phyloP scores from a whole-genome alignment of 2,797 vertebrate genomes.

The Etheostoma nigrum region DNA sequence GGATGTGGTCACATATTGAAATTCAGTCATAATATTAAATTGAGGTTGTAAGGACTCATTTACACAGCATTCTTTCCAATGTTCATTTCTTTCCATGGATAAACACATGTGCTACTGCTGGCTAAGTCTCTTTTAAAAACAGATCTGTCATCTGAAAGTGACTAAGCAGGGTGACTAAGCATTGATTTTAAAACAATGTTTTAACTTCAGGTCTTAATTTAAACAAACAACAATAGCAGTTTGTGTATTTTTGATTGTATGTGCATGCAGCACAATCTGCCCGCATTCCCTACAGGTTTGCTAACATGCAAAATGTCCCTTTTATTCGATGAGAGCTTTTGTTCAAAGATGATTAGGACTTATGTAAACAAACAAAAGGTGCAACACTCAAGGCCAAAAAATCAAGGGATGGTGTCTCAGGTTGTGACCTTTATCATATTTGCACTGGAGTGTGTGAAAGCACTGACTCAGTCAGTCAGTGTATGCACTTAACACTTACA shows the following conservation, averaged over 20 bases:
- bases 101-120: slow-evolving; percentile 16
- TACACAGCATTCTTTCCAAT: neutral
- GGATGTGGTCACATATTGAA: slow-evolving; percentile 33
- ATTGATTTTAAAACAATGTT: slow-evolving; percentile 11
- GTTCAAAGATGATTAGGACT: neutral
- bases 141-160: slow-evolving; percentile 13
- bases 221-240: neutral
- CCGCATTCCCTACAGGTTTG: neutral
- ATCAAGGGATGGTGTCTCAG: neutral
- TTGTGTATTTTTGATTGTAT: neutral
- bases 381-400: neutral
- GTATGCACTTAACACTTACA: neutral
- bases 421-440: neutral
- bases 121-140: slow-evolving; percentile 11
- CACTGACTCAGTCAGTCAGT: neutral
- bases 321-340: fast-evolving
- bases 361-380: neutral
- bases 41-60: slow-evolving; percentile 2
- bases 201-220: neutral
- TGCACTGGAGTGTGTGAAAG: neutral
- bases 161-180: neutral
- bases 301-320: neutral
- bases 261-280: neutral
- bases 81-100: neutral
- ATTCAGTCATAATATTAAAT: slow-evolving; percentile 25